Evolutionary conservation across 2,113 vertebrate genomes (phyloP), one percentile per base, ranked within the genome.

Genomic region (Illadopsis cleaveri): DNA sequence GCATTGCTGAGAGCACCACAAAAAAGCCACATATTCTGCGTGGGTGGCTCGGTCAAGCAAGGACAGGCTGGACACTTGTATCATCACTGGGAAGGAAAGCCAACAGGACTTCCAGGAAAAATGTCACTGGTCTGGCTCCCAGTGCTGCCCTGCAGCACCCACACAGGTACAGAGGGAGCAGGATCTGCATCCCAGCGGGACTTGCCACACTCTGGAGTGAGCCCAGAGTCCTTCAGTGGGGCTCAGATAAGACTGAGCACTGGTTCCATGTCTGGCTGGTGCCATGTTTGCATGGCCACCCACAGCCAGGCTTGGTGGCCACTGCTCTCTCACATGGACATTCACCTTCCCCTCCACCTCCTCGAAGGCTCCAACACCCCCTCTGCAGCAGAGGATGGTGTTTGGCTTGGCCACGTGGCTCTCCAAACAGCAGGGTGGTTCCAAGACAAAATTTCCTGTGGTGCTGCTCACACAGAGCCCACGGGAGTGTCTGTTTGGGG

Each of bases 331-430:
- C 1, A 1, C 15, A 16, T 0, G 57, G 38, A n/a, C 1, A 3
- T 31, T 38, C 30, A 28, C 30, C 50, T 47, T 42, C 33, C 44
- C 40, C 37, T 51, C 23, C 47, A 44, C 11, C 68, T 42, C 44
- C 47, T 30, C 0, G 0, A 53, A 35, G 35, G 61, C 38, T 77
- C 68, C 72, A 61, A 23, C 2, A 6, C 38, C 27, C 0, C 4
- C 0, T 1, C 30, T 54, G 66, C 61, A 44, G n/a, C 65, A 48
- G 42, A 65, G 21, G 30, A 15, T 0, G 3, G 12, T 89, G 10
- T 86, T 94, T 86, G 56, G 10, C 35, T 83, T 83, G 92, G 94
- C 90, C 61, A 0, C 0, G 0, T 5, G 38, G 42, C 66, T 86
- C 47, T 69, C 33, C 77, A 83, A 93, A 93, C 48, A 79, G 6